Evolutionary conservation across 2,888 invertebrate species (phyloP), one percentile per base, ranked within the genome.

Genomic region (Mesorhabditis sp.): DNA sequence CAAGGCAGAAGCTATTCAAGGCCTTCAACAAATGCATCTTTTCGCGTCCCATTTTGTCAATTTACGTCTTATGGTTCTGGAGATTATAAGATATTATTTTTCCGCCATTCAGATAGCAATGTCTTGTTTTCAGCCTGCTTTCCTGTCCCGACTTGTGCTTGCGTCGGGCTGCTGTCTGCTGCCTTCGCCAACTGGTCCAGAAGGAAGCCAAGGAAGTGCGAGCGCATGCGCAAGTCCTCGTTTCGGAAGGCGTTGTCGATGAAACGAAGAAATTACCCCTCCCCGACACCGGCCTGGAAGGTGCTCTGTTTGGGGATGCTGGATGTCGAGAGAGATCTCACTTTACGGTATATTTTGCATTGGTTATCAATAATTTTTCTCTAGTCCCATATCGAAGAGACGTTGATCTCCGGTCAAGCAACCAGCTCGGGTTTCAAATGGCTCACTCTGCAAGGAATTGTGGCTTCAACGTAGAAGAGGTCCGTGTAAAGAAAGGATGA

Each of bases 41-140:
- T 98, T 98, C 88, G 95, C 96, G 69, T 95, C 95, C 0, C 90
- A 92, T 77, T 94, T 95, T 86, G 93, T 96, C 74, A 94, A 95
- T 87, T 89, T 97, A 80, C 92, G 93, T 70, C 78, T 76, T 64
- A 72, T 86, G 4, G 86, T 86, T 94, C 62, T 92, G 10, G 7
- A 66, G 7, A 66, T 66, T 66, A 7, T n/a, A 43, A 66, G 66
- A 3, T 3, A 13, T 15, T 7, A 41, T 13, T 10, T n/a, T 63
- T 28, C 28, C 10, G 63, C 10, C 15, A 15, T 63, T 28, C 10
- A 28, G n/a, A 15, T 10, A 75, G 75, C 67, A 74, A 28, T 28
- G 28, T 28, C 28, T 28, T 28, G 28, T 74, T 45, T 69, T 72
- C 44, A 70, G 69, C 4, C 66, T 74, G 44, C 88, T 98, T 70